These are phyloP conservation scores for Euspilapteryx auroguttella DNA, from an alignment of 2,888 invertebrate species.

Conservation along the genomic window DNA sequence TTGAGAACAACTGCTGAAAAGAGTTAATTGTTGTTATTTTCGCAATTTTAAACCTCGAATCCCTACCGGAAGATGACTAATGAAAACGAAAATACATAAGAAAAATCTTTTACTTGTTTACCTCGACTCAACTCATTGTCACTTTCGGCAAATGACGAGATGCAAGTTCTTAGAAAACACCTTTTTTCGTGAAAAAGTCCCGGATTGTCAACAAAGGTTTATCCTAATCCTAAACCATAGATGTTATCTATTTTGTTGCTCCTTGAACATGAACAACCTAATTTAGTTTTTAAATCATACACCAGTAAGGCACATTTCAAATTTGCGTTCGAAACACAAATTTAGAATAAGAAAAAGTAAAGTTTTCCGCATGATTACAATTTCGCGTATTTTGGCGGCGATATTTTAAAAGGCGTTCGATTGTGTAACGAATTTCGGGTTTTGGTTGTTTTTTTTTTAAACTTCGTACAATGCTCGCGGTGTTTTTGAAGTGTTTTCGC, in stretches of 20 bases:
- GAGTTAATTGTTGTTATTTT: too few species aligned
- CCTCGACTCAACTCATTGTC: slow-evolving; percentile 25
- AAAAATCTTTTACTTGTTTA: background rate
- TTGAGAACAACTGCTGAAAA: too few species aligned
- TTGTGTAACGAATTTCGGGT: slow-evolving; percentile 31
- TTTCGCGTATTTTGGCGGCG: slow-evolving; percentile 23
- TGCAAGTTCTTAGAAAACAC: slow-evolving; percentile 10
- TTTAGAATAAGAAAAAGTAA: background rate
- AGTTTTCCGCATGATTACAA: slow-evolving; percentile 23
- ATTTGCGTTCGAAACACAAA: too few species aligned
- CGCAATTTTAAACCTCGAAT: too few species aligned
- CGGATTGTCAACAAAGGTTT: slow-evolving; percentile 52
- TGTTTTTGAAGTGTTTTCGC: slow-evolving; percentile 31
- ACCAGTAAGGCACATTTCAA: too few species aligned
- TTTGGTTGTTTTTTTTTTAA: slow-evolving; percentile 15
- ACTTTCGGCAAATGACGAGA: slow-evolving; percentile 19
- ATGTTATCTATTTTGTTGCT: too few species aligned
- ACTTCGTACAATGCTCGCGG: too few species aligned
- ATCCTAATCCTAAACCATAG: too few species aligned
- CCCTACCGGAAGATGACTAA: slow-evolving; percentile 2
- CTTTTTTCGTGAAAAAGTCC: slow-evolving; percentile 19
- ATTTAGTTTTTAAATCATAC: too few species aligned
- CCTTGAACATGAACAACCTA: too few species aligned
- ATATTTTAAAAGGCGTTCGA: slow-evolving; percentile 43
- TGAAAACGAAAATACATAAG: background rate